Conservation (phyloP, 2,888 invertebrate species). For the Heliconius ismenius region DNA sequence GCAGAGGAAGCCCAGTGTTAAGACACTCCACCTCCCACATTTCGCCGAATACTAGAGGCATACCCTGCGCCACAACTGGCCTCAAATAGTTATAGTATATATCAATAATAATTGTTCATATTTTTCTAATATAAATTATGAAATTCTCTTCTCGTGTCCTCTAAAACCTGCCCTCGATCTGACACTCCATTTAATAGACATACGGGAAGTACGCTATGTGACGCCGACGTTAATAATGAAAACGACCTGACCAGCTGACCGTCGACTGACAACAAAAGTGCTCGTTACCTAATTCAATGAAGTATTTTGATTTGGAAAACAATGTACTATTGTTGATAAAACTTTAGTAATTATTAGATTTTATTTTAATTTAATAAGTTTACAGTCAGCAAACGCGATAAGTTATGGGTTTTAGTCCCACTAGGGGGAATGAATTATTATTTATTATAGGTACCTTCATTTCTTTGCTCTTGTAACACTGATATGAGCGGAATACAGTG, state of each 20-base stretch:
- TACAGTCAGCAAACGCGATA: too few relatives aligned
- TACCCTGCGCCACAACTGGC: too few relatives aligned
- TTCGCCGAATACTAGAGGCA: too few relatives aligned
- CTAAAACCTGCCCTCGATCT: constrained; percentile 18
- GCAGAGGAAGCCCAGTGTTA: too few relatives aligned
- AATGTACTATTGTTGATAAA: background rate
- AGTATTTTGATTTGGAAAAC: constrained; percentile 22
- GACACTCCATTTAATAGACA: constrained; percentile 27
- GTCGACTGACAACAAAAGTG: constrained; percentile 21
- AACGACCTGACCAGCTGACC: constrained; percentile 26
- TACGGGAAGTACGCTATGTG: constrained; percentile 21
- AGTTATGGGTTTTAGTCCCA: too few relatives aligned
- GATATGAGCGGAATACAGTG: too few relatives aligned
- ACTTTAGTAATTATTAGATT: background rate
- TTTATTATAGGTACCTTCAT: too few relatives aligned
- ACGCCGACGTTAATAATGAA: constrained; percentile 25
- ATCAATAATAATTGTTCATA: background rate
- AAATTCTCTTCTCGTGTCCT: constrained; percentile 2
- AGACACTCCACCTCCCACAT: too few relatives aligned
- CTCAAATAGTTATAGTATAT: too few relatives aligned
- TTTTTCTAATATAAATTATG: background rate
- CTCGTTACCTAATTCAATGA: constrained; percentile 22
- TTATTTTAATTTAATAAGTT: too few relatives aligned
- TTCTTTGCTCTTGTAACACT: too few relatives aligned
- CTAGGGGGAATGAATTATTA: too few relatives aligned